phyloP scores from a whole-genome alignment of 2,797 vertebrate genomes.

The Agapornis canus region DNA sequence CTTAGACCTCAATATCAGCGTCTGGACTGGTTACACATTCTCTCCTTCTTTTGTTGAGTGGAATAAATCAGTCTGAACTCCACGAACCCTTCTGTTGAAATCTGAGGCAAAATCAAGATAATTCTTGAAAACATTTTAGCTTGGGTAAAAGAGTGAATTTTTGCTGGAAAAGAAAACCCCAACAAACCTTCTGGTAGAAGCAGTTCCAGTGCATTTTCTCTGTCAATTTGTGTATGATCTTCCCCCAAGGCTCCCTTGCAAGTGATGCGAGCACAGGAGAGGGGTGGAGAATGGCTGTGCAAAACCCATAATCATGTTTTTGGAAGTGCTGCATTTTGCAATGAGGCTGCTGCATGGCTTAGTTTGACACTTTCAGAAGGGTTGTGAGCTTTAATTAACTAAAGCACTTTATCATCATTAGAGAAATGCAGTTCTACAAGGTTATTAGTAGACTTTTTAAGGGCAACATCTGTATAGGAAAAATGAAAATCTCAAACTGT shows the following conservation, averaged over 20 bases:
- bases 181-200: not conserved
- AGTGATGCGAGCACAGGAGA: not conserved
- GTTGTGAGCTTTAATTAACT: constrained; percentile 35
- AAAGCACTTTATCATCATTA: constrained; percentile 23
- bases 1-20: not conserved
- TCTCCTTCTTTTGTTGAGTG: not conserved
- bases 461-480: constrained; percentile 15
- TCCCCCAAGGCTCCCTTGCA: not conserved
- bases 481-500: constrained; percentile 9
- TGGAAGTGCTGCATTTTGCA: not conserved
- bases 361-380: not conserved
- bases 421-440: not conserved
- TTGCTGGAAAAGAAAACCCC: not conserved
- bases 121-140: not conserved
- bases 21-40: not conserved
- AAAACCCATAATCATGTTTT: not conserved
- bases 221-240: not conserved
- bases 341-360: not conserved
- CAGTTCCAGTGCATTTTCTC: not conserved
- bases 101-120: not conserved
- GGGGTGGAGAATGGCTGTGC: not conserved
- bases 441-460: constrained; percentile 25
- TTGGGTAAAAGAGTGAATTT: not conserved
- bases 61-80: not conserved
- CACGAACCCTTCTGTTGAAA: not conserved